A percentile compares a stretch with the other conserved stretches of the same genome.
Conservation (phyloP, 2,888 invertebrate genomes). For the Apamea monoglypha region DNA sequence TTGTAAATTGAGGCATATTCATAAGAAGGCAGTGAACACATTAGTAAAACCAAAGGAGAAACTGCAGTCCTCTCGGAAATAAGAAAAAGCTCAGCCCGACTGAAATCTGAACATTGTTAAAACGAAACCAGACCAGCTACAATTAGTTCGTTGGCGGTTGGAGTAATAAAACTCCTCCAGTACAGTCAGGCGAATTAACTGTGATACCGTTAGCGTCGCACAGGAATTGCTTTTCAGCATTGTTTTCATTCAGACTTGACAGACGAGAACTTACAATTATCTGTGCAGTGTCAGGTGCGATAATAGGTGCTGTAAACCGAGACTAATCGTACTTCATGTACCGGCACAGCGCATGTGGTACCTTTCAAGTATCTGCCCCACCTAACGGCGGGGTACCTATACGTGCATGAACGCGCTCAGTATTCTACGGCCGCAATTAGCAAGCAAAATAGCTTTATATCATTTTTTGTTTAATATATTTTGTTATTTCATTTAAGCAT, state of each 20-base stretch:
- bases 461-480: neutral
- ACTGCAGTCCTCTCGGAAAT: neutral
- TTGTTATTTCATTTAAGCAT: neutral
- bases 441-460: neutral
- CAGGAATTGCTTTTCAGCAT: conserved; percentile 58
- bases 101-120: neutral
- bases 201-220: conserved; percentile 22
- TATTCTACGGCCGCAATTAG: neutral
- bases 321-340: neutral
- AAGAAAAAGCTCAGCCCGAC: neutral
- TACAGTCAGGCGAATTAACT: conserved; percentile 1
- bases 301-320: conserved; percentile 37
- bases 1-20: neutral
- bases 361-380: neutral
- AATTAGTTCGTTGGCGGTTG: conserved; percentile 1
- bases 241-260: conserved; percentile 52
- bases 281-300: conserved; percentile 32
- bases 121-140: neutral
- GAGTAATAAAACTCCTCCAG: conserved; percentile 19
- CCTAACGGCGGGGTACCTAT: neutral
- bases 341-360: neutral
- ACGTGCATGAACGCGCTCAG: neutral
- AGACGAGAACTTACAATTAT: conserved; percentile 46
- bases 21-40: neutral
- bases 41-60: neutral